Evolutionary conservation across 2,888 invertebrate species (phyloP).

Genomic region (Campopleginae sp.): DNA sequence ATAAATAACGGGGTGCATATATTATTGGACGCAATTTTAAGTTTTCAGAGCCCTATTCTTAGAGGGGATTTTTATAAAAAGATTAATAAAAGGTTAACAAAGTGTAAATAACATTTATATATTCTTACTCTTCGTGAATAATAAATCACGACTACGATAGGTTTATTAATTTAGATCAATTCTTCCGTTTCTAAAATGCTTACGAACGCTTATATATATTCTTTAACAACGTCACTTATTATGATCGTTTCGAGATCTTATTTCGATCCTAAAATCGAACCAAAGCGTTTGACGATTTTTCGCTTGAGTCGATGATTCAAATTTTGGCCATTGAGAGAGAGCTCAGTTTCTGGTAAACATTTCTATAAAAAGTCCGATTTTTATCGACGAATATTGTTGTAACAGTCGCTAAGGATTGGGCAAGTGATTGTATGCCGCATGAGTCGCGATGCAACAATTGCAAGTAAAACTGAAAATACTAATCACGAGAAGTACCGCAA

Average conservation of each 20-base stretch:
- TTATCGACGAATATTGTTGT: not conserved
- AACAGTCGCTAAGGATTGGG: conserved; percentile 67
- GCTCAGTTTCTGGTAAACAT: conserved; percentile 19
- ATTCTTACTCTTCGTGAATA: not conserved
- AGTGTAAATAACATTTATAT: conserved; percentile 1
- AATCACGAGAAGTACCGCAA: conserved; percentile 77
- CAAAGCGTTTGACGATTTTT: not conserved
- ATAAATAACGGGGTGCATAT: not conserved
- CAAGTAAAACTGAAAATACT: conserved; percentile 73
- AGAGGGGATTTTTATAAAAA: not conserved
- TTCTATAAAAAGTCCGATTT: conserved; percentile 28
- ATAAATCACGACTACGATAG: not conserved
- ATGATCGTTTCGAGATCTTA: conserved; percentile 3
- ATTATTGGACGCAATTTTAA: not conserved
- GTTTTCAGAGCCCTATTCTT: not conserved
- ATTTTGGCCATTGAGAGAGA: conserved; percentile 4
- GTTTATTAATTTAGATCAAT: not conserved
- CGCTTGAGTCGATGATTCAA: not conserved
- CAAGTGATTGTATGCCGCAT: conserved; percentile 76
- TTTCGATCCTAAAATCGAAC: not conserved
- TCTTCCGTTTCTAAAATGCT: conserved; percentile 30
- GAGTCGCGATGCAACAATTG: conserved; percentile 73
- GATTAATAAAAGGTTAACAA: not conserved
- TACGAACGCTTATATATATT: not conserved
- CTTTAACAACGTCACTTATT: not conserved